Evolutionary conservation across 2,113 vertebrate genomes (phyloP), one percentile per base, ranked within the genome.

Genomic region (Sylvilagus bachmani): DNA sequence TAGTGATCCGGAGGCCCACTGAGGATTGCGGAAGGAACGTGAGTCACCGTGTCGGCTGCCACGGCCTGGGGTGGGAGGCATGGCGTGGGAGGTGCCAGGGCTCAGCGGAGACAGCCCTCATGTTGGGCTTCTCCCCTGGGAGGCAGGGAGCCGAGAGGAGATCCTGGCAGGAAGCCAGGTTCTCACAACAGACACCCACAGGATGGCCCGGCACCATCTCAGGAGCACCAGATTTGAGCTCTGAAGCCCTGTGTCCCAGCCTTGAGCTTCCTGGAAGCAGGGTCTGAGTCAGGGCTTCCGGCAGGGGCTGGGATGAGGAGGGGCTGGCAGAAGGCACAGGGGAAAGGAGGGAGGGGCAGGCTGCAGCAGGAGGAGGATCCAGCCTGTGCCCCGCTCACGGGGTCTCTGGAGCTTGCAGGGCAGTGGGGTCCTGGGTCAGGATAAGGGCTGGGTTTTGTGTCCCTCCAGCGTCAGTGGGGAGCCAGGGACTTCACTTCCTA

Each of bases 41-140:
- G 88, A 92, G 86, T 89, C 93, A 92, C 0, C 38, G 67, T 61
- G 81, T 53, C 73, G 93, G 44, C 94, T 90, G 70, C 38, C 70
- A n/a, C 69, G 10, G 78, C 55, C 29, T 31, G 29, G 33, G 33
- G n/a, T 22, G 9, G 36, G 36, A 5, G 89, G 21, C 64, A 6
- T 24, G 67, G 16, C 16, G 83, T 44, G 64, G 82, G 82, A 44
- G 64, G 55, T 67, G n/a, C 80, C 0, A 4, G 31, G 74, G 69
- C 24, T 82, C 51, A 24, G 62, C 73, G 67, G 51, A 55, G 9
- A 31, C 62, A 70, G 53, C 49, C 81, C 44, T 94, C 87, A 8
- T 9, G 10, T 90, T 75, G 2, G 11, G 58, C 49, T 69, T 88
- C 69, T 77, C n/a, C 49, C 31, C 38, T 24, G 17, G 64, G 38